Evolutionary conservation across 2,888 invertebrate genomes (phyloP), one percentile per base, ranked within the genome.

Genomic region (Hartigia nigra): DNA sequence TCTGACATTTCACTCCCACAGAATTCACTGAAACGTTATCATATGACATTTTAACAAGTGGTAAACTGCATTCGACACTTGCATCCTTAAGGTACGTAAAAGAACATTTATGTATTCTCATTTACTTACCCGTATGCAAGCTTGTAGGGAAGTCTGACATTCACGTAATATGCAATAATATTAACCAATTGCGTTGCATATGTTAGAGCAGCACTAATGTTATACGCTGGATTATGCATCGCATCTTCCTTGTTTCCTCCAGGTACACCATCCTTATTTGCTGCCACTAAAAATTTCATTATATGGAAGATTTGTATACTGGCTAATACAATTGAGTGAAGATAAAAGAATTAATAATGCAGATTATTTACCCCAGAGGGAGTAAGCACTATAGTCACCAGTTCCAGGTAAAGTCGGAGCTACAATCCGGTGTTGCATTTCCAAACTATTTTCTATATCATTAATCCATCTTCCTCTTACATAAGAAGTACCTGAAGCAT

Each of bases 171-270:
- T 76, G 97, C 96, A 83, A 98, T 93, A 84, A 97, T 93, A 89
- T 95, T 95, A 74, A 96, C 94, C 85, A 98, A 93, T 92, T 98
- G 98, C 79, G 97, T 95, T 70, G 96, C 95, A 90, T 97, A 97
- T 72, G 96, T 95, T 74, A 98, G 94, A 77, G 97, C 98, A 83
- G 96, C 97, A 90, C 94, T 94, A 84, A 96, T 96, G 82, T 95
- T 95, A 88, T 95, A 95, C 74, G 95, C 95, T 84, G 95, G 94
- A 90, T 96, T 95, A 83, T 93, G 93, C 87, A 94, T 94, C 31
- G 94, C 93, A 80, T 93, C 92, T 84, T 93, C 92, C 79, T 93
- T 92, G 84, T 93, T 94, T 83, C 92, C 92, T 74, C 92, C 91
- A 76, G 92, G 92, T 5, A 89, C 92, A 72, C 92, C 92, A 85